Conservation (phyloP, 2,888 invertebrate genomes). For the Tetragonula carbonaria region DNA sequence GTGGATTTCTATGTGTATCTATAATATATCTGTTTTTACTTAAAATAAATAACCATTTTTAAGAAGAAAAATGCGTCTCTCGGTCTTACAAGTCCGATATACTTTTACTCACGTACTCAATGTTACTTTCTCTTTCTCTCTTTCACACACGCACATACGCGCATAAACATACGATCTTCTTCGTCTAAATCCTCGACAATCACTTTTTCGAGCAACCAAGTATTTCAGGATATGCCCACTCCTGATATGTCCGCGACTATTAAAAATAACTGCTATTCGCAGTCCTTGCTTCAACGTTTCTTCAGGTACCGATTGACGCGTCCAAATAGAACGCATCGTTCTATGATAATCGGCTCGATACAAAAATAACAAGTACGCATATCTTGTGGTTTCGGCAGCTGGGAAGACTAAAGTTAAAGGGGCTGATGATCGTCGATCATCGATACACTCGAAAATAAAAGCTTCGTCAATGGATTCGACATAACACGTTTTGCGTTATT, state of each 20-base stretch:
- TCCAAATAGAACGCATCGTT: constrained; percentile 64
- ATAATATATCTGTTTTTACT: constrained; percentile 72
- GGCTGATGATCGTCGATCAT: background rate
- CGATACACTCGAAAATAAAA: background rate
- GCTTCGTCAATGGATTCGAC: background rate
- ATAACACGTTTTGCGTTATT: background rate
- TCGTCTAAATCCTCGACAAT: constrained; percentile 11
- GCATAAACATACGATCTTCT: background rate
- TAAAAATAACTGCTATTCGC: constrained; percentile 70
- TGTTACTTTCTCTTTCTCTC: background rate
- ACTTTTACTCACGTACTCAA: constrained; percentile 18
- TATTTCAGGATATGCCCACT: constrained; percentile 77
- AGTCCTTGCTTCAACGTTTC: constrained; percentile 73
- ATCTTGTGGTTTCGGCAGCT: background rate
- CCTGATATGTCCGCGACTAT: constrained; percentile 79
- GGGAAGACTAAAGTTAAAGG: constrained; percentile 8
- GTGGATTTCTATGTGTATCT: constrained; percentile 67
- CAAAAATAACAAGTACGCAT: constrained; percentile 26
- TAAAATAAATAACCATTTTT: constrained; percentile 78
- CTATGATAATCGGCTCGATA: constrained; percentile 37
- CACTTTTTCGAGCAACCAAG: constrained; percentile 54
- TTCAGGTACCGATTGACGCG: constrained; percentile 80
- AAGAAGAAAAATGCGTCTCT: constrained; percentile 70
- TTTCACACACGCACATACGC: background rate
- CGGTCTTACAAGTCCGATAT: constrained; percentile 55